Base-by-base conservation (phyloP, 92 coral and sea anemone genomes). In the Blastomussa wellsi region DNA sequence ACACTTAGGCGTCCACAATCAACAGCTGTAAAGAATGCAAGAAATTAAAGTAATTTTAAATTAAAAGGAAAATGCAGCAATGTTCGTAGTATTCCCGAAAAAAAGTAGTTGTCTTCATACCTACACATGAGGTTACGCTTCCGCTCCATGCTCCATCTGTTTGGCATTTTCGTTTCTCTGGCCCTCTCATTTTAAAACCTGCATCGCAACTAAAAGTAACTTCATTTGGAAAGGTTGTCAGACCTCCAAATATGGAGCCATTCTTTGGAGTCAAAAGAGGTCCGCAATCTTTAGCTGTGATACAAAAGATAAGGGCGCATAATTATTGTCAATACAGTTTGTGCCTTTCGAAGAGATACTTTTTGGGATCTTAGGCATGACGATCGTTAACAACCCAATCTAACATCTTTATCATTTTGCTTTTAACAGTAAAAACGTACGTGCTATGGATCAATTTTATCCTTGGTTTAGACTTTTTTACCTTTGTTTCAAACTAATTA, bases 1-100 rank as follows among this genome's bases (percentile, higher is more conserved):
- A 38, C 57, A 71, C 78, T 82, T 33, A 83, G 59, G 5, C 36
- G 70, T 22, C 93, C 93, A 55, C 95, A 93, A 53, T 89, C 90
- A 17, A 92, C 84, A 41, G 94, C 94, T 92, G 38, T 49, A 78
- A 57, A 22, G n/a, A n/a, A n/a, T n/a, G n/a, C 9, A 53, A 28
- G 20, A 0, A 42, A 74, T 74, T 26, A 16, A 37, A 20, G 2
- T 20, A 22, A 60, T 26, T 9, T 22, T 2, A 5, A 37, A 20
- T 5, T 0, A 70, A 33, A 35, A 9, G 4, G 0, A 36, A 36
- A 9, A 0, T 5, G 28, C 7, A 17, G 26, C 14, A 62, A 10
- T 36, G 0, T 35, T 0, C 36, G 22, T 36, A 20, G 14, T 33
- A 20, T 35, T 3, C 28, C 74, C 28, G 11, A 2, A 9, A 32